These are phyloP conservation scores for Dendrocopos noguchii DNA, from an alignment of 2,113 vertebrate genomes.

Conservation along the genomic window DNA sequence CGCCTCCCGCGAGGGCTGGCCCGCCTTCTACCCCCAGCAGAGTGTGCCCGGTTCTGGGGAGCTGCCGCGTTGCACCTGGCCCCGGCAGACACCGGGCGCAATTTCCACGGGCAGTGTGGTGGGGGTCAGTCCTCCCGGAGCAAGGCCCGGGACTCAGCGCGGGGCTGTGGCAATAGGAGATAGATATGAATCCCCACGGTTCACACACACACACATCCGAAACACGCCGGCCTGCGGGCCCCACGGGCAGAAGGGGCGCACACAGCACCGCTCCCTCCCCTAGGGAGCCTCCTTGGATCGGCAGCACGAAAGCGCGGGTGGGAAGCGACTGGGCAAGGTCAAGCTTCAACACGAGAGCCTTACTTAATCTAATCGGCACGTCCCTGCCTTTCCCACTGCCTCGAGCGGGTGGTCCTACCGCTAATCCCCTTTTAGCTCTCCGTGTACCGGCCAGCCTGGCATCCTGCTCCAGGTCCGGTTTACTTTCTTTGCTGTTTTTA, in stretches of 20 bases:
- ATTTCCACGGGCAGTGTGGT: not conserved
- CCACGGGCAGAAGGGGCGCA: not conserved
- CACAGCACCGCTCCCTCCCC: not conserved
- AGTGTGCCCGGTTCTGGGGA: not conserved
- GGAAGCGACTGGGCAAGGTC: not conserved
- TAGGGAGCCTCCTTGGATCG: not conserved
- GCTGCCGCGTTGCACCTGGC: no score
- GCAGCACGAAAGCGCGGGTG: not conserved
- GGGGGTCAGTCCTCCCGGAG: not conserved
- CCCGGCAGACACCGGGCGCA: not conserved
- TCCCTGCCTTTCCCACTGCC: not conserved
- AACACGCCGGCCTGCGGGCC: not conserved
- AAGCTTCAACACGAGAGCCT: not conserved
- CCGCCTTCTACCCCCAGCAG: not conserved
- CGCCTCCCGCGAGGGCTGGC: not conserved
- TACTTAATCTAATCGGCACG: not conserved
- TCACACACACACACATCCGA: not conserved
- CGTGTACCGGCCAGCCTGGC: fast-evolving
- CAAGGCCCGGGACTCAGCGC: fast-evolving
- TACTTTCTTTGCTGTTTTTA: not conserved
- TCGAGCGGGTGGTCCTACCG: fast-evolving
- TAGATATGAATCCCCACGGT: fast-evolving
- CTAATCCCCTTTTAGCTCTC: no score
- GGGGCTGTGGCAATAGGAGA: fast-evolving
- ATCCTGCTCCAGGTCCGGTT: not conserved